These are phyloP conservation scores for Drosophila heteroneura DNA, from an alignment of 2,888 invertebrate genomes.

Conservation along the genomic window DNA sequence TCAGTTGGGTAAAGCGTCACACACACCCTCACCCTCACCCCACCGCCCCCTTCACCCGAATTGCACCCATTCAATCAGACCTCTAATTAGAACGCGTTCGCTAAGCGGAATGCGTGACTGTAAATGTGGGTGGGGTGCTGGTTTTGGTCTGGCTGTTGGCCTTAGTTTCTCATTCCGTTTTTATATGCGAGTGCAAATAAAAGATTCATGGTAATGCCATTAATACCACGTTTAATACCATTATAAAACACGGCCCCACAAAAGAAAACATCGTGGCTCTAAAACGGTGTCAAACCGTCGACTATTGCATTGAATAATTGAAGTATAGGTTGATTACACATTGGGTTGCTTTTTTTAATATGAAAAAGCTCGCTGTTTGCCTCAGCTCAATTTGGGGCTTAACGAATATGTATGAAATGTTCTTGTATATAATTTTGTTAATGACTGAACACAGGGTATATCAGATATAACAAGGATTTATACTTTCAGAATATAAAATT, in stretches of 20 bases:
- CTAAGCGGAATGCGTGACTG: slow-evolving; percentile 48
- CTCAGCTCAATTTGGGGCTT: slow-evolving; percentile 5
- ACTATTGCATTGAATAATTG: slow-evolving; percentile 29
- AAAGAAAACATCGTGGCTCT: slow-evolving; percentile 3
- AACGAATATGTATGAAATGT: background rate
- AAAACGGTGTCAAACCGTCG: slow-evolving; percentile 47
- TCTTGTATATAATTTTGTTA: background rate
- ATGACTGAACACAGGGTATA: background rate
- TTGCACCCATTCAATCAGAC: background rate
- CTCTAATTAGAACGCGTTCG: slow-evolving; percentile 46
- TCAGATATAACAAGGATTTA: background rate
- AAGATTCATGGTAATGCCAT: slow-evolving; percentile 74
- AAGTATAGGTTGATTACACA: slow-evolving; percentile 26
- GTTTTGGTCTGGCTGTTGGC: slow-evolving; percentile 13
- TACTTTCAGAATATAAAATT: background rate
- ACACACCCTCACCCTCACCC: background rate
- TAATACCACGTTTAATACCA: slow-evolving; percentile 69
- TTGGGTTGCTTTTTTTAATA: slow-evolving; percentile 3
- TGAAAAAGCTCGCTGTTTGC: slow-evolving; percentile 10
- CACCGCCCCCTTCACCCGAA: background rate
- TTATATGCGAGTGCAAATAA: slow-evolving; percentile 55
- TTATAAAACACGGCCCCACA: slow-evolving; percentile 62
- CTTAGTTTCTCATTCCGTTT: slow-evolving; percentile 17
- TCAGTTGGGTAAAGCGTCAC: slow-evolving; percentile 25
- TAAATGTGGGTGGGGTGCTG: slow-evolving; percentile 17